phyloP scores from a whole-genome alignment of 2,113 vertebrate genomes.

The Gobius niger region DNA sequence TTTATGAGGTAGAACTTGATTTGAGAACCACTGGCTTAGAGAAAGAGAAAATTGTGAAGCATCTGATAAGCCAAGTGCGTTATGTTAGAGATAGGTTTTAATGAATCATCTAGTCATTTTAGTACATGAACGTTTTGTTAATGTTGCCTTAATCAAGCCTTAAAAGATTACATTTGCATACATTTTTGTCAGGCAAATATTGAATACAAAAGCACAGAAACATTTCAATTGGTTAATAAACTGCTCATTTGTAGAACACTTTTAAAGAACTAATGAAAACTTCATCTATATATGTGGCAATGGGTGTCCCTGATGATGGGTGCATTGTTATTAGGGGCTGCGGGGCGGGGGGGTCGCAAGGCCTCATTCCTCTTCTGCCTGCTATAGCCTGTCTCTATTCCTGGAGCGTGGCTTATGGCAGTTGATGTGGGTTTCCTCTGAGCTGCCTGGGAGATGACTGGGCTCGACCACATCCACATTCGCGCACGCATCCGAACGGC shows the following conservation, averaged over 20 bases:
- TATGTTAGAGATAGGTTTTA: not conserved
- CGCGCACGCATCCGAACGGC: conserved; percentile 48
- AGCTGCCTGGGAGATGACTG: conserved; percentile 97
- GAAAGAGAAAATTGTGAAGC: not conserved
- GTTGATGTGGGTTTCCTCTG: conserved; percentile 99
- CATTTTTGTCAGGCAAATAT: not conserved
- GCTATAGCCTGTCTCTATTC: conserved; percentile 70
- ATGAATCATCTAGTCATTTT: not conserved
- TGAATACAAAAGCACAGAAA: not conserved
- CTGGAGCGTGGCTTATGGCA: conserved; percentile 84
- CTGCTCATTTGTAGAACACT: no score
- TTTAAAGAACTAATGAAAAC: no score
- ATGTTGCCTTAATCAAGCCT: not conserved
- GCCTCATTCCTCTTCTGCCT: conserved; percentile 70
- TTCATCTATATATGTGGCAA: not conserved
- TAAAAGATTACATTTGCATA: not conserved
- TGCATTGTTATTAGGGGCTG: conserved; percentile 43
- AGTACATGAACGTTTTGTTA: not conserved
- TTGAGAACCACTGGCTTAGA: not conserved
- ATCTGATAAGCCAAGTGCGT: not conserved
- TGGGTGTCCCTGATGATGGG: conserved; percentile 30
- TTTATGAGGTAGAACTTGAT: no score
- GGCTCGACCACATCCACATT: conserved; percentile 94
- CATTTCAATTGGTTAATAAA: not conserved
- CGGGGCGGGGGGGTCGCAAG: no score